Conservation (phyloP, 2,888 invertebrate species). For the Philopedon plagiatum region DNA sequence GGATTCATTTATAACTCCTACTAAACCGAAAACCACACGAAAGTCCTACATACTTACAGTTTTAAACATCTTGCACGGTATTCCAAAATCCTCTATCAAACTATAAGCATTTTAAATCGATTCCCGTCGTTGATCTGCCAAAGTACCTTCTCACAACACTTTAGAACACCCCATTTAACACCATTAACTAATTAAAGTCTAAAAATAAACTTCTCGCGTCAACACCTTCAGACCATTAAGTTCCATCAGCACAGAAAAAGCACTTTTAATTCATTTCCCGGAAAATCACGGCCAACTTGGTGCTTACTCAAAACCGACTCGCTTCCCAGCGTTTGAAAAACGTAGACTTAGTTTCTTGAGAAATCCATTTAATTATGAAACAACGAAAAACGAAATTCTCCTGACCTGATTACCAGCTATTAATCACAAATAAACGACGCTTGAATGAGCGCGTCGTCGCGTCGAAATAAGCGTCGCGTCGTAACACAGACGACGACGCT, state of each 20-base stretch:
- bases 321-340: not conserved
- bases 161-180: conserved; percentile 6
- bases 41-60: conserved; percentile 30
- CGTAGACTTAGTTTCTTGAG: not conserved
- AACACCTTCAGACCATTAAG: conserved; percentile 16
- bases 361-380: not conserved
- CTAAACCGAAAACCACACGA: not conserved
- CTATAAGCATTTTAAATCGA: not conserved
- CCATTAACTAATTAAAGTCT: conserved; percentile 16
- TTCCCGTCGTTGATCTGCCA: not conserved
- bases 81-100: conserved; percentile 14
- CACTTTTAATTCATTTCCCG: conserved; percentile 11
- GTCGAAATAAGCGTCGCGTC: conserved; percentile 38
- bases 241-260: conserved; percentile 9
- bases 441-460: conserved; percentile 32
- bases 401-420: conserved; percentile 26
- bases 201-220: conserved; percentile 16
- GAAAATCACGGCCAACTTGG: not conserved
- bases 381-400: not conserved
- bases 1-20: too few species aligned
- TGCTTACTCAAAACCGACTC: not conserved
- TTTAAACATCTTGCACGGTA: conserved; percentile 38
- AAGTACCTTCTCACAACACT: conserved; percentile 17
- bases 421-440: conserved; percentile 32
- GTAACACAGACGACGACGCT: conserved; percentile 28